phyloP scores from a whole-genome alignment of 2,113 vertebrate species.

The Agelaius phoeniceus region DNA sequence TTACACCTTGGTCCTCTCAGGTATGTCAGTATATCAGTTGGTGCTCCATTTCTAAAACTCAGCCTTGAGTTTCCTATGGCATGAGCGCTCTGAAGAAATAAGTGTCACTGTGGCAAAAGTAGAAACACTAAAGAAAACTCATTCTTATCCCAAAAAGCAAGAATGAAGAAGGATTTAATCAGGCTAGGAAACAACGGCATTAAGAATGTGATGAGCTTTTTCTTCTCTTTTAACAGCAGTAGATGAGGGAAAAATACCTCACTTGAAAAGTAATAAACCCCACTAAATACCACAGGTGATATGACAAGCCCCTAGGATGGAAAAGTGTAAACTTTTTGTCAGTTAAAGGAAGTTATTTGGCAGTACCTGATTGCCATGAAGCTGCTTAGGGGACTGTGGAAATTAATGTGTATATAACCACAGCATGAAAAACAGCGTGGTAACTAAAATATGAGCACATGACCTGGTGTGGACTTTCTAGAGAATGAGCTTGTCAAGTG shows the following conservation, averaged over 20 bases:
- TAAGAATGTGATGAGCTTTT: not conserved
- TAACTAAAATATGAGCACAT: not conserved
- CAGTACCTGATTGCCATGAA: not conserved
- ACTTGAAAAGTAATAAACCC: not conserved
- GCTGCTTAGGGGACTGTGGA: not conserved
- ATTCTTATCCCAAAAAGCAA: not conserved
- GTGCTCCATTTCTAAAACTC: not conserved
- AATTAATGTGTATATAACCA: not conserved
- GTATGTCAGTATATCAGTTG: not conserved
- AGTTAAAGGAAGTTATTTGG: not conserved
- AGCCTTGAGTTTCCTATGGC: not conserved
- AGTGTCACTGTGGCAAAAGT: not conserved
- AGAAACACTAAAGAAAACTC: not conserved
- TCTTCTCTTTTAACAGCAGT: not conserved
- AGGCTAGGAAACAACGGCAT: not conserved
- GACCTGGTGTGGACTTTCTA: not conserved
- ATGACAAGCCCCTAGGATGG: not conserved
- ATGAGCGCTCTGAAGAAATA: not conserved
- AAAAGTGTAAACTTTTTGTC: not conserved
- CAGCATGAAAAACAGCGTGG: not conserved
- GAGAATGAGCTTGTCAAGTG: not conserved
- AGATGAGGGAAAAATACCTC: not conserved
- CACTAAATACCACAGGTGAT: not conserved
- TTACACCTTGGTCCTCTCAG: constrained; percentile 11
- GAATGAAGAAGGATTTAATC: not conserved